Conservation (phyloP, 2,888 invertebrate species). For the Drosophila aldrichi region DNA sequence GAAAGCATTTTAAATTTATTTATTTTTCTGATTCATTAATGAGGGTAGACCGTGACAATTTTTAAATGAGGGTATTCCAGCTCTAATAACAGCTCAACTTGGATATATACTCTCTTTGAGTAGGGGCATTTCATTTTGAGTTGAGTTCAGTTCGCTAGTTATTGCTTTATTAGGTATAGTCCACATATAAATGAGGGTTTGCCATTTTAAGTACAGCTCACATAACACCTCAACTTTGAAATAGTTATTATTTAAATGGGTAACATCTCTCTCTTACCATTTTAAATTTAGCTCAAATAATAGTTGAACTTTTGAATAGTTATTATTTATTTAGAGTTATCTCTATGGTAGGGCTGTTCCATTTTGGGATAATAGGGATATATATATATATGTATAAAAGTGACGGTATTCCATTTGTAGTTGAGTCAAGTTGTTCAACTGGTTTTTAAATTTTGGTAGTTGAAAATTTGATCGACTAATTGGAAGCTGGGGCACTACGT, state of each 20-base stretch:
- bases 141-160: too few species aligned
- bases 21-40: too few species aligned
- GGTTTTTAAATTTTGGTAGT: constrained; percentile 20
- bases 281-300: too few species aligned
- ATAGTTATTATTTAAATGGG: not conserved
- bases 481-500: constrained; percentile 8
- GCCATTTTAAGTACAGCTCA: not conserved
- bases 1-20: too few species aligned
- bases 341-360: not conserved
- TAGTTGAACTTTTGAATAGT: not conserved
- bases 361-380: not conserved
- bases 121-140: not conserved
- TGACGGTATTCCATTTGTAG: not conserved
- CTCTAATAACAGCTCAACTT: too few species aligned
- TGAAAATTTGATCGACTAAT: constrained; percentile 61
- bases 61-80: not conserved
- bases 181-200: not conserved
- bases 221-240: not conserved
- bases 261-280: too few species aligned
- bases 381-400: not conserved
- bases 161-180: too few species aligned
- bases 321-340: not conserved
- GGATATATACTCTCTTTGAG: too few species aligned
- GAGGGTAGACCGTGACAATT: too few species aligned
- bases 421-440: too few species aligned